Base-by-base conservation (phyloP, 2,888 invertebrate species). In the Vanessa cardui region DNA sequence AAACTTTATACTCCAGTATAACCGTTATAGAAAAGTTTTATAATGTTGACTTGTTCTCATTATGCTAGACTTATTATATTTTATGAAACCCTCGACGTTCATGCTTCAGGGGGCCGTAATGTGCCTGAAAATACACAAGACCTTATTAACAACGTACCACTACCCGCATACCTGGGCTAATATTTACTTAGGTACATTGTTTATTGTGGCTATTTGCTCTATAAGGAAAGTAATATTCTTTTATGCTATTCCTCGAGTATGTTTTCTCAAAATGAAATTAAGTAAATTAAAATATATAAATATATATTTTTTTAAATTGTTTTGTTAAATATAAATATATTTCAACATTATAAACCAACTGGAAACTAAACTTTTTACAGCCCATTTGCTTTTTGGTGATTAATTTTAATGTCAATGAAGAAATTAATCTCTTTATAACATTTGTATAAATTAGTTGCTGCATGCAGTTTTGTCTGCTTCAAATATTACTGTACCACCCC, bases 51-150 rank as follows among this genome's bases (percentile, higher is more conserved):
- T 86, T 80, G 82, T 80, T 86, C 85, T 78, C 80, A 80, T 80
- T 79, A 80, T 79, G 76, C 74, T 80, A 82, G 82, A 86, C 89
- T 90, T 89, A 88, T 91, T 90, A 91, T 89, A 90, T 90, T 90
- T 91, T 89, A 90, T 88, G 88, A 84, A 80, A 80, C 83, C 78
- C 81, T 81, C 81, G 26, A 39, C 56, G 78, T 83, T 83, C 82
- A 84, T 82, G 83, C 83, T 83, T 82, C 82, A 82, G 82, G 83
- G 82, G 78, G 79, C 80, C 79, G 83, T 87, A 84, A 86, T 83
- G 81, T 79, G 78, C 81, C 84, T 84, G 77, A 80, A 84, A 84
- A 81, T 81, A 83, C 78, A 78, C 79, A 81, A 78, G 84, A 81
- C 85, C 85, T 86, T 86, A 88, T 87, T 88, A 74, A 72, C 69